Evolutionary conservation across 2,797 vertebrate genomes (phyloP).

Genomic region (Podarcis siculus): DNA sequence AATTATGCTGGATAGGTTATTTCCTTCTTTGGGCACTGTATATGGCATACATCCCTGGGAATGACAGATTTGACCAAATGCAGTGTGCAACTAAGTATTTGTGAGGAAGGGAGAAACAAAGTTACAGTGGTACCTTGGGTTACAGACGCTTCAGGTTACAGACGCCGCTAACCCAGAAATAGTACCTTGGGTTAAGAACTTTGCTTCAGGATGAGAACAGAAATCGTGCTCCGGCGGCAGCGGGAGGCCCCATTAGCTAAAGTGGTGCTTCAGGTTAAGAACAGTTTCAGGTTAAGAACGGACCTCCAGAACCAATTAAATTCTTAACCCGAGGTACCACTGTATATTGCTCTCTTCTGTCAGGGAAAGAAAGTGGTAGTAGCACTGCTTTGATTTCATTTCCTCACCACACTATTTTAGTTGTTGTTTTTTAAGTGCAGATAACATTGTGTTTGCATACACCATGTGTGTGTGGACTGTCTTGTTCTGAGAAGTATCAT

Average conservation of each 20-base stretch:
- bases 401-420: neutral
- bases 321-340: too few species aligned
- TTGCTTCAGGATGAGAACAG: too few species aligned
- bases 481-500: constrained; percentile 31
- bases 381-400: constrained; percentile 15
- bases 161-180: too few species aligned
- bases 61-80: neutral
- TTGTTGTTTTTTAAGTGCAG: neutral
- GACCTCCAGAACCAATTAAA: too few species aligned
- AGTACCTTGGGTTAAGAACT: too few species aligned
- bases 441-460: constrained; percentile 19
- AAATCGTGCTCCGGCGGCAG: too few species aligned
- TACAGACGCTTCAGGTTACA: too few species aligned
- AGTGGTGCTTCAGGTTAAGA: too few species aligned
- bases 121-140: neutral
- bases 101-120: neutral
- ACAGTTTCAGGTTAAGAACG: too few species aligned
- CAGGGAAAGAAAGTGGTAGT: neutral
- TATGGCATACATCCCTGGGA: neutral
- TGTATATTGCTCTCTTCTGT: neutral
- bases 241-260: too few species aligned
- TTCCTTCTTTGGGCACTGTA: too few species aligned
- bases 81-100: neutral
- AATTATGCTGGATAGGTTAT: neutral
- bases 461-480: constrained; percentile 30